phyloP scores from a whole-genome alignment of 2,797 vertebrate genomes.

The Holocentrus rufus region DNA sequence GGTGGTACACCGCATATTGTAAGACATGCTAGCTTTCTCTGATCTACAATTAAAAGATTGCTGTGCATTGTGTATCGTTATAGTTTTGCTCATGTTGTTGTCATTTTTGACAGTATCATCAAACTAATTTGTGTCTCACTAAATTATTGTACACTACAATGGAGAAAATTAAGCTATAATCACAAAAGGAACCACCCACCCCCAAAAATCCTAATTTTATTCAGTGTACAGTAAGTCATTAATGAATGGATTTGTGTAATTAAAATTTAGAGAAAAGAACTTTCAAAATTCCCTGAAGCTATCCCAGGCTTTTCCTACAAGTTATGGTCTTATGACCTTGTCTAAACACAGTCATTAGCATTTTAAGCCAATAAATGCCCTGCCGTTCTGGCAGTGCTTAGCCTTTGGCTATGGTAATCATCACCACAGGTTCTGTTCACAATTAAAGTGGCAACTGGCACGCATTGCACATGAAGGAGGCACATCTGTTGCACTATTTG shows the following conservation, averaged over 20 bases:
- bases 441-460: background rate
- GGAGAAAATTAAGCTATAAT: too few species aligned
- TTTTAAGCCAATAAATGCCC: background rate
- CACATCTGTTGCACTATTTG: background rate
- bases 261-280: background rate
- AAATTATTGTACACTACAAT: too few species aligned
- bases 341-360: background rate
- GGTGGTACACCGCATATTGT: background rate
- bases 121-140: too few species aligned
- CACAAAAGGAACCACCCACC: too few species aligned
- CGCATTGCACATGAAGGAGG: background rate
- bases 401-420: conserved; percentile 1
- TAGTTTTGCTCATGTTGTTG: background rate
- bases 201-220: background rate
- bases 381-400: background rate
- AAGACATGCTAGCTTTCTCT: conserved; percentile 13
- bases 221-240: background rate
- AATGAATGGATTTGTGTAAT: background rate
- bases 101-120: too few species aligned
- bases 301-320: background rate
- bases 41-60: conserved; percentile 1
- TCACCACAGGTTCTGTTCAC: conserved; percentile 5
- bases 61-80: background rate
- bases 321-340: background rate
- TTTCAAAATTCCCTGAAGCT: background rate